A percentile compares a stretch with the other conserved stretches of the same genome.
phyloP scores from a whole-genome alignment of 1,140 invertebrate genomes.

The Leguminivora glycinivorella region DNA sequence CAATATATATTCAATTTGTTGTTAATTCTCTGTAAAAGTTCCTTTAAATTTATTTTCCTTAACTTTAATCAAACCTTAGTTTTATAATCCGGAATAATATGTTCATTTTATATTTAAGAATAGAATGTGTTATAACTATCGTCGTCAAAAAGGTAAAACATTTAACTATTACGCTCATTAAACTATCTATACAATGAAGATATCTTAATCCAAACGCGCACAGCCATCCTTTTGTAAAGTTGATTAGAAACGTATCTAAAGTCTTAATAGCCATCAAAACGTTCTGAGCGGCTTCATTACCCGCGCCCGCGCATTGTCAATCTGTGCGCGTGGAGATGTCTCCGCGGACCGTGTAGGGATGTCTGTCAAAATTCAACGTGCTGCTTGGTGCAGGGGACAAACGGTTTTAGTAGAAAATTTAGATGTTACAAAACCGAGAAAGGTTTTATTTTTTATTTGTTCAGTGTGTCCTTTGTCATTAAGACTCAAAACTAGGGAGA shows the following conservation, averaged over 20 bases:
- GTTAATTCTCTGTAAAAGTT: not conserved
- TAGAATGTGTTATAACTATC: too few species aligned
- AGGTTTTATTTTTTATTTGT: not conserved
- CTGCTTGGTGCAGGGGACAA: constrained; percentile 34
- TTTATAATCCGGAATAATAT: not conserved
- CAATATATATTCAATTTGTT: constrained; percentile 13
- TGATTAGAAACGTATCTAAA: constrained; percentile 18
- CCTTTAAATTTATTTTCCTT: not conserved
- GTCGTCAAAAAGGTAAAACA: too few species aligned
- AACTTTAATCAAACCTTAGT: not conserved
- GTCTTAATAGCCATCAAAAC: constrained; percentile 24
- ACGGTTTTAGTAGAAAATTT: not conserved
- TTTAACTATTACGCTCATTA: too few species aligned
- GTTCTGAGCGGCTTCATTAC: constrained; percentile 44
- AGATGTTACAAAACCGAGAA: not conserved
- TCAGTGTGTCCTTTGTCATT: not conserved
- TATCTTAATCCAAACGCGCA: not conserved
- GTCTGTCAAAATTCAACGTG: constrained; percentile 48
- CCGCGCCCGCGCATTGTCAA: constrained; percentile 45
- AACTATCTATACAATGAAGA: not conserved
- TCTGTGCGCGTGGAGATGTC: constrained; percentile 42
- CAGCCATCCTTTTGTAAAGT: not conserved
- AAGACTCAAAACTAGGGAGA: too few species aligned
- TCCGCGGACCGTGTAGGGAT: constrained; percentile 35
- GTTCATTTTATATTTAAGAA: too few species aligned